Evolutionary conservation across 2,113 vertebrate genomes (phyloP), one percentile per base, ranked within the genome.

Genomic region (Campylomormyrus tamandua): DNA sequence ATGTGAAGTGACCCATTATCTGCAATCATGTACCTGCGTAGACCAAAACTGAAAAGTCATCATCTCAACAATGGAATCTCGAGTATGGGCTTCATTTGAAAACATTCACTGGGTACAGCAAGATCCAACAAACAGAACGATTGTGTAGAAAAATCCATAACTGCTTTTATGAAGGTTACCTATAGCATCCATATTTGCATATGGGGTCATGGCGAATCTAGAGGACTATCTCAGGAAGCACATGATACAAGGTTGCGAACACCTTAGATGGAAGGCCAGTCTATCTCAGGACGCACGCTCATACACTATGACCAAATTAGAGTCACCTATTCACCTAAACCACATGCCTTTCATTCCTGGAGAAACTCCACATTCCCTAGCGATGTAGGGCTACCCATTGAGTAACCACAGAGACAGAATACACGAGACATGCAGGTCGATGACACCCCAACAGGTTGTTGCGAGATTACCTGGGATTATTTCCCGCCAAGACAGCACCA

Each of bases 1-100:
- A 99, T 97, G 87, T 90, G 96, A n/a, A 99, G 94, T 45, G 97
- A 98, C 1, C 98, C 98, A 3, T 97, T 96, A 90, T 96, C 96
- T 85, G 93, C 89, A 91, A 98, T 88, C 0, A 89, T 95, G 87
- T 97, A 97, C 90, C 98, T 99, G 94, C 39, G 94, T 87, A 9
- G 46, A 35, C 13, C 56, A 17, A 89, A n/a, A 4, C 31, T 80
- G 35, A 80, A 80, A 19, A 42, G 13, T 80, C 74, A 80, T 35
- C 74, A 42, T 90, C 17, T 17, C 2, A 66, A 46, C 39, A 42
- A 42, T n/a, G 17, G 17, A 35, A n/a, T 88, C 19, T 19, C 5
- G 9, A 80, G 21, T 50, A 15, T 15, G n/a, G 48, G 83, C 45
- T 86, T 86, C n/a, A 84, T 27, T 17, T 31, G 5, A 39, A 17